Evolutionary conservation across 2,797 vertebrate species (phyloP), one percentile per base, ranked within the genome.

Genomic region (Perodicticus potto): DNA sequence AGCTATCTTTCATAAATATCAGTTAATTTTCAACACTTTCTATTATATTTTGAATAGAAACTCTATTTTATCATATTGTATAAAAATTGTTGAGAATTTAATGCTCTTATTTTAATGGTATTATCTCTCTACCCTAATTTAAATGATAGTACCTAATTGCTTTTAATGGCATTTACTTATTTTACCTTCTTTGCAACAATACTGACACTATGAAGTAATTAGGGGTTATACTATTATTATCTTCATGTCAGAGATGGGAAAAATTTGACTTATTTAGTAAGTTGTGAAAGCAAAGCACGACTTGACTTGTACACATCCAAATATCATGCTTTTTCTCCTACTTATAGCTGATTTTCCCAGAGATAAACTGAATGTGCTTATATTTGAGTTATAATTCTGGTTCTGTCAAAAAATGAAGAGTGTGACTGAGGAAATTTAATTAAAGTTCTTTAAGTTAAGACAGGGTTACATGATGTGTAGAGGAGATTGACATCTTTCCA

Each of bases 371-470:
- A 55, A 72, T 55, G 2, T 91, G n/a, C 32, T 95, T 45, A 57
- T 1, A 91, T 6, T 57, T 80, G 37, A 17, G 9, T 84, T 83
- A 20, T 77, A 92, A 92, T 86, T 77, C 6, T 53, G 16, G 1
- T 78, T 63, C 23, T 86, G 25, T 73, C 23, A 96, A 93, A 83
- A 93, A 93, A 45, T 45, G 76, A 89, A 22, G 5, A 74, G 10
- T 1, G 73, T 80, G 16, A 72, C 0, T 32, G 12, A 80, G 37
- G 8, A 90, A 86, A 84, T 53, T 85, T 81, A 13, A 53, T 32
- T 29, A 67, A 87, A 37, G 55, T 63, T 14, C 16, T 84, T 14
- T 37, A 87, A 9, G 1, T 76, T 5, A 74, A 3, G 8, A 84
- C 34, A 70, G 2, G 40, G 29, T 77, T 89, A 37, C 81, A 4